Percentiles rank a stretch among this genome's conserved stretches.
Evolutionary conservation across 1,140 invertebrate genomes (phyloP).

Genomic region (Trichogramma pretiosum): DNA sequence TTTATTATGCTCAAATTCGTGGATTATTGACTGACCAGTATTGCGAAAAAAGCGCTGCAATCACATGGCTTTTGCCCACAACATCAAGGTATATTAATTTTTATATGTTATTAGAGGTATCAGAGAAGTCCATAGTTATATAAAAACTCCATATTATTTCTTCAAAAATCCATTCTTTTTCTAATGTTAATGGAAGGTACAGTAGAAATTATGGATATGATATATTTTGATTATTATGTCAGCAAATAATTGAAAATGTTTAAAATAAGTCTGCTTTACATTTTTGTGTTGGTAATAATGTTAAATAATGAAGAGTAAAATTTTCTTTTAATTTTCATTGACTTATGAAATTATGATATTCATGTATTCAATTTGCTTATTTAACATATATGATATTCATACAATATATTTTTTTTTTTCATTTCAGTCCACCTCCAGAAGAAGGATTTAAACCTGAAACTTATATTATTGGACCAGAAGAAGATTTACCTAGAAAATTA

Average conservation of each 20-base stretch:
- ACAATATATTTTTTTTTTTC: constrained; percentile 3
- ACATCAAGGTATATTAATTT: constrained; percentile 46
- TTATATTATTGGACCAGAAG: constrained; percentile 84
- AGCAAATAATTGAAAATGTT: background rate
- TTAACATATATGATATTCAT: background rate
- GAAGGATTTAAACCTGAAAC: constrained; percentile 82
- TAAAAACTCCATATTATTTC: too few relatives aligned
- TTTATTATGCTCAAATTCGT: constrained; percentile 83
- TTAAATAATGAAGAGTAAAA: too few relatives aligned
- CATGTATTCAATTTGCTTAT: background rate
- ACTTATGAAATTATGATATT: too few relatives aligned
- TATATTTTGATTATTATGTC: background rate
- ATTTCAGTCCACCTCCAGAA: constrained; percentile 59
- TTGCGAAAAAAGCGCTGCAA: constrained; percentile 84
- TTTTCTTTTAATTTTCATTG: too few relatives aligned
- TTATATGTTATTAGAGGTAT: too few relatives aligned
- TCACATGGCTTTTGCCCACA: constrained; percentile 89
- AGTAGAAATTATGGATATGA: background rate
- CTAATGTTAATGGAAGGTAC: too few relatives aligned
- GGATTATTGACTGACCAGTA: constrained; percentile 86
- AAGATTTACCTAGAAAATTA: constrained; percentile 79
- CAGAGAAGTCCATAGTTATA: too few relatives aligned
- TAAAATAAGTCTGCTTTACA: too few relatives aligned
- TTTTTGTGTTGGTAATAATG: too few relatives aligned
- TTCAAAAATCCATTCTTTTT: too few relatives aligned